phyloP scores from a whole-genome alignment of 2,113 vertebrate species.

The Bucco capensis region DNA sequence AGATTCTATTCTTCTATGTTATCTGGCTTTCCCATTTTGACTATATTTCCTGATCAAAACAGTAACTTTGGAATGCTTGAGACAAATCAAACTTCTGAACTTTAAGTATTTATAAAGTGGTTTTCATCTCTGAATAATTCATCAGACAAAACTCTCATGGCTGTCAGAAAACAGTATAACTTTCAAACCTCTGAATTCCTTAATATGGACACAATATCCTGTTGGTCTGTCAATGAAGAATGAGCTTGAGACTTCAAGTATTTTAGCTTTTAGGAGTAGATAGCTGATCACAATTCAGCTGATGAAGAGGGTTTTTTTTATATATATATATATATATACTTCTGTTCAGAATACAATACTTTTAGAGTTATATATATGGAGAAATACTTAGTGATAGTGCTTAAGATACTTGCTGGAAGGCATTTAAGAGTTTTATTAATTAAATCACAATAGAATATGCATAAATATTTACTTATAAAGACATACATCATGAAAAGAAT shows the following conservation, averaged over 20 bases:
- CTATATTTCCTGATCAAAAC: neutral
- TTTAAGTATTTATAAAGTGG: neutral
- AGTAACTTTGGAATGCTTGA: neutral
- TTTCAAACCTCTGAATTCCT: neutral
- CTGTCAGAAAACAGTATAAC: neutral
- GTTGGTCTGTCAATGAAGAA: neutral
- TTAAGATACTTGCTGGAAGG: neutral
- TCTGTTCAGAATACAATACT: neutral
- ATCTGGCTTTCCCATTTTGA: neutral
- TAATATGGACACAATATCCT: neutral
- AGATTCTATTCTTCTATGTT: neutral
- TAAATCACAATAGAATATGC: neutral
- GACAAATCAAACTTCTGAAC: neutral
- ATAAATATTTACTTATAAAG: neutral
- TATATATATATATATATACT: neutral
- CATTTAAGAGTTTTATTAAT: neutral
- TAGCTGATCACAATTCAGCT: neutral
- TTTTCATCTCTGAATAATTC: neutral
- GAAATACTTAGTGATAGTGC: neutral
- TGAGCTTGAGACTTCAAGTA: neutral
- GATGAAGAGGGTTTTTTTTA: fast-evolving
- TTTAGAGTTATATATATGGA: neutral
- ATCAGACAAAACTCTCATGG: neutral
- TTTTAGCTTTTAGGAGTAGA: neutral
- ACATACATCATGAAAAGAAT: neutral